Evolutionary conservation across 2,888 invertebrate species (phyloP).

Genomic region (Brachyopa scutellaris): DNA sequence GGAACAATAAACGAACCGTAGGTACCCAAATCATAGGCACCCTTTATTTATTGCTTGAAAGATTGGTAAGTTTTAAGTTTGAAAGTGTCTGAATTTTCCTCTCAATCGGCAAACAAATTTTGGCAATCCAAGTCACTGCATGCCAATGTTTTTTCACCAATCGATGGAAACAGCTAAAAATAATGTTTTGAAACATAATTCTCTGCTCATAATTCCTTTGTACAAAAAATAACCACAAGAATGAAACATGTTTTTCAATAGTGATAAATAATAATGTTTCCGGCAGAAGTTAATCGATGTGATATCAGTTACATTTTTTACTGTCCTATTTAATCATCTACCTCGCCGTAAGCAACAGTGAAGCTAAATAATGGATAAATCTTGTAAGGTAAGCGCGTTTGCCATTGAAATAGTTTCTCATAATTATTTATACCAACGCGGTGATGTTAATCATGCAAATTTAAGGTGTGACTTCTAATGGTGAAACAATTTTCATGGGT

Average conservation of each 20-base stretch:
- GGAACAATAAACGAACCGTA: too few species aligned
- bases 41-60: too few species aligned
- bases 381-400: slow-evolving; percentile 56
- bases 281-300: background rate
- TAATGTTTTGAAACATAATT: background rate
- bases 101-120: background rate
- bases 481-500: background rate
- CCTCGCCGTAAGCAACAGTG: slow-evolving; percentile 22
- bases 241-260: slow-evolving; percentile 5
- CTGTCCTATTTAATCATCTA: background rate
- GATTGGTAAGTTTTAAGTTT: slow-evolving; percentile 7
- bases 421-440: slow-evolving; percentile 7
- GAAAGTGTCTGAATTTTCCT: background rate
- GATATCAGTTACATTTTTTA: background rate
- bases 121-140: background rate
- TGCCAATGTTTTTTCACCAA: slow-evolving; percentile 29
- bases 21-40: too few species aligned
- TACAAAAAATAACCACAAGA: background rate
- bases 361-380: slow-evolving; percentile 38
- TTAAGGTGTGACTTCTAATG: slow-evolving; percentile 1
- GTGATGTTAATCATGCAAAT: background rate
- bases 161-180: slow-evolving; percentile 28
- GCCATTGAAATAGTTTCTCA: background rate
- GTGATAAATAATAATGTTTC: background rate
- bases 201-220: background rate